These are phyloP conservation scores for Drosophila kanekoi DNA, from an alignment of 2,888 invertebrate genomes.

Conservation along the genomic window DNA sequence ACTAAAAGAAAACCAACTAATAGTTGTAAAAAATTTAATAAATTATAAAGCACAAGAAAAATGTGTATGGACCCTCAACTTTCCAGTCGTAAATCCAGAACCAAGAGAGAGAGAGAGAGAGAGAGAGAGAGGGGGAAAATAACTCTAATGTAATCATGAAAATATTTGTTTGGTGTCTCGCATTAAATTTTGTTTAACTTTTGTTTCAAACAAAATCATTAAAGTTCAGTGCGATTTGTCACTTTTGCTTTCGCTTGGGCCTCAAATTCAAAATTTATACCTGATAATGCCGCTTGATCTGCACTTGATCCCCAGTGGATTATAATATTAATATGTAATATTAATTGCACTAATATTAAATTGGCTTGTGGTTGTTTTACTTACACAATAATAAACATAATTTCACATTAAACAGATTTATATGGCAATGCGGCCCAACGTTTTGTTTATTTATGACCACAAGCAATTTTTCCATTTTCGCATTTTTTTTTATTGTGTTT, in stretches of 20 bases:
- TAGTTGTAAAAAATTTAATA: conserved; percentile 65
- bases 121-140: not conserved
- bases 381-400: conserved; percentile 79
- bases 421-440: conserved; percentile 29
- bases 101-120: no score
- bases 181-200: conserved; percentile 19
- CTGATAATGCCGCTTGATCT: conserved; percentile 80
- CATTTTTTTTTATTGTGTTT: conserved; percentile 5
- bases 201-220: conserved; percentile 41
- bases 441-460: conserved; percentile 55
- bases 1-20: conserved; percentile 56
- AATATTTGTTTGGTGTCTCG: conserved; percentile 21
- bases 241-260: conserved; percentile 53
- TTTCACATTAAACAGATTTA: conserved; percentile 74
- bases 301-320: conserved; percentile 82
- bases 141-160: conserved; percentile 12
- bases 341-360: conserved; percentile 81
- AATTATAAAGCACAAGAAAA: conserved; percentile 39
- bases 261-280: conserved; percentile 76
- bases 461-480: conserved; percentile 7
- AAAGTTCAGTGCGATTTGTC: conserved; percentile 70
- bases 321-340: conserved; percentile 82
- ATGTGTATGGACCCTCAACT: conserved; percentile 9
- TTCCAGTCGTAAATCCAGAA: conserved; percentile 36
- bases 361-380: conserved; percentile 76